These are phyloP conservation scores for Nemurella pictetii DNA, from an alignment of 2,888 invertebrate species.

Conservation along the genomic window DNA sequence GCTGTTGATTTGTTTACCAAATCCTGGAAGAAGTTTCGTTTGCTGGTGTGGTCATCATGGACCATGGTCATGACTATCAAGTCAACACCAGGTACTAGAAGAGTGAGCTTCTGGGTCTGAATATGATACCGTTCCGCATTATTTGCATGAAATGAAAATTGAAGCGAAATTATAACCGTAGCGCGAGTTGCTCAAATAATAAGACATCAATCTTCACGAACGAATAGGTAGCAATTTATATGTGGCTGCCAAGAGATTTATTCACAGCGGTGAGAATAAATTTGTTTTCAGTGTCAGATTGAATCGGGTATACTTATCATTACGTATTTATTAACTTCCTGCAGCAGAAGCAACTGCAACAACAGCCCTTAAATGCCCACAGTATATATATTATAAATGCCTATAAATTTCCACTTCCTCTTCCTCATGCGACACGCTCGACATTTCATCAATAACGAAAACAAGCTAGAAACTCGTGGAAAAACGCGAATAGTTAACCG, in stretches of 20 bases:
- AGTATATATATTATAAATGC: neutral
- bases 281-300: neutral
- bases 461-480: no score
- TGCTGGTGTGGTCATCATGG: no score
- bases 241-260: neutral
- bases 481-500: neutral
- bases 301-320: neutral
- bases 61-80: no score
- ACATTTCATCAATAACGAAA: neutral
- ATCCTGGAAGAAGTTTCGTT: neutral
- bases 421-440: neutral
- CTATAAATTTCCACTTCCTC: neutral
- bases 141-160: neutral
- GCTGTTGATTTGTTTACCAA: neutral
- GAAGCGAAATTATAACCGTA: neutral
- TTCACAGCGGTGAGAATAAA: neutral
- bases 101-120: neutral
- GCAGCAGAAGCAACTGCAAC: no score
- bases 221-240: neutral
- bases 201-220: neutral
- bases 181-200: neutral
- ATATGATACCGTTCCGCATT: neutral
- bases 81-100: neutral
- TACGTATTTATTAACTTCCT: neutral
- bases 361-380: neutral